Conservation (phyloP, 2,797 vertebrate species). For the Diglossa cyanea region DNA sequence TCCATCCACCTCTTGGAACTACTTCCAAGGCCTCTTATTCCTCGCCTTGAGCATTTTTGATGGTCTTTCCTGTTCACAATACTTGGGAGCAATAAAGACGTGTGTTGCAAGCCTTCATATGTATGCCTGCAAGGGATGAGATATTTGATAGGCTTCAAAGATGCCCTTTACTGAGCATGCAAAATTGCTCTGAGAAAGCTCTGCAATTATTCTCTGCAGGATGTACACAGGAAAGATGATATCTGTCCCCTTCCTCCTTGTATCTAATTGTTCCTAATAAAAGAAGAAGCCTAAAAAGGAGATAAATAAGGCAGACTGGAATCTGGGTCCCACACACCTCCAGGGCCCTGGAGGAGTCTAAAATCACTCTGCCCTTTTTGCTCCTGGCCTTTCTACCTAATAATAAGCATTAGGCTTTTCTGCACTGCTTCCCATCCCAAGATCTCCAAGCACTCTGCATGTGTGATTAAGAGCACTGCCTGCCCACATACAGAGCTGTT, state of each 20-base stretch:
- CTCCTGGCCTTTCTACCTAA: neutral
- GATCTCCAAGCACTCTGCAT: conserved; percentile 8
- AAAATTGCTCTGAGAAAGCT: conserved; percentile 40
- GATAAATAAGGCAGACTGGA: neutral
- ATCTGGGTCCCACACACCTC: neutral
- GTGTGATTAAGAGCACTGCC: conserved; percentile 36
- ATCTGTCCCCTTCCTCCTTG: conserved; percentile 25
- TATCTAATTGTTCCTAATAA: conserved; percentile 30
- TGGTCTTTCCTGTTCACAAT: neutral
- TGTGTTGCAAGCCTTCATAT: neutral
- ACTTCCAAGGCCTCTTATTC: neutral
- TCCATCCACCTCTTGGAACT: neutral
- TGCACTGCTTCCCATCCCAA: neutral
- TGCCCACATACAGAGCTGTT: conserved; percentile 40
- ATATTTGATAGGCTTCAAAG: conserved; percentile 34
- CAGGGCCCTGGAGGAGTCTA: neutral
- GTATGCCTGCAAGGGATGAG: neutral
- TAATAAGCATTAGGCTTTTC: neutral
- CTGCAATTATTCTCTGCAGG: conserved; percentile 37
- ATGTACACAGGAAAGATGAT: conserved; percentile 26
- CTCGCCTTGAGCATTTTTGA: neutral
- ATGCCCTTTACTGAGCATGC: conserved; percentile 35
- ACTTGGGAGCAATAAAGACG: neutral
- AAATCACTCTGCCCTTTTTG: neutral
- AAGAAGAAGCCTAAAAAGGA: conserved; percentile 8